These are phyloP conservation scores for Anoplopoma fimbria DNA, from an alignment of 2,113 vertebrate species.

Conservation along the genomic window DNA sequence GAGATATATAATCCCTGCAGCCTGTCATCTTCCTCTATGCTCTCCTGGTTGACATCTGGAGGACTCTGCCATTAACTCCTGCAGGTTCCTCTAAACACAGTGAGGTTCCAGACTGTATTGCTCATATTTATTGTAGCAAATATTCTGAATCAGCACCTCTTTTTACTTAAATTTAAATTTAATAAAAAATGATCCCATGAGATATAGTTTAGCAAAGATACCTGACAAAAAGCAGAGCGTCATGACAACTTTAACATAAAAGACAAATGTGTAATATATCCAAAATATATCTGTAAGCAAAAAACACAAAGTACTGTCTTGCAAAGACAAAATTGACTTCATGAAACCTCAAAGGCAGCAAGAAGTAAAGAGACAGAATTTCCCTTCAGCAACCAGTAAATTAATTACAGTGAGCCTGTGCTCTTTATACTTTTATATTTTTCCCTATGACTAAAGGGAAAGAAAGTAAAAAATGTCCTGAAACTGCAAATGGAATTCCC, in stretches of 20 bases:
- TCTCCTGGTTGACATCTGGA: not conserved
- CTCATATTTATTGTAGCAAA: not conserved
- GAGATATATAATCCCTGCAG: not conserved
- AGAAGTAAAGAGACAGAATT: not conserved
- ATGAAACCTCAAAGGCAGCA: not conserved
- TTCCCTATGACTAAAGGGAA: not conserved
- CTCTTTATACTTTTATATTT: slow-evolving; percentile 5
- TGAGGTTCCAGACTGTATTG: not conserved
- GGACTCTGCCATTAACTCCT: not conserved
- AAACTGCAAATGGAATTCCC: slow-evolving; percentile 4
- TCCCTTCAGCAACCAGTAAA: slow-evolving; percentile 9
- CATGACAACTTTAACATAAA: not conserved
- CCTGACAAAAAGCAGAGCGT: too few relatives aligned
- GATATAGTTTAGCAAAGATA: too few relatives aligned
- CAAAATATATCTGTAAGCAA: not conserved
- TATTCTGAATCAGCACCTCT: not conserved
- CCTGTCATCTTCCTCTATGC: slow-evolving; percentile 1
- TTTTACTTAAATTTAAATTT: too few relatives aligned
- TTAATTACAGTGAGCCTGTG: not conserved
- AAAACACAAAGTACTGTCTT: not conserved
- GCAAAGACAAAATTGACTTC: not conserved
- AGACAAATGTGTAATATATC: not conserved
- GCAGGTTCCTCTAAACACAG: not conserved
- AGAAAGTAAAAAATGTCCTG: not conserved
- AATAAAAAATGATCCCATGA: too few relatives aligned